Percentiles rank a stretch among this genome's conserved stretches.
These are phyloP conservation scores for Agrochola litura DNA, from an alignment of 2,888 invertebrate genomes.

Conservation along the genomic window DNA sequence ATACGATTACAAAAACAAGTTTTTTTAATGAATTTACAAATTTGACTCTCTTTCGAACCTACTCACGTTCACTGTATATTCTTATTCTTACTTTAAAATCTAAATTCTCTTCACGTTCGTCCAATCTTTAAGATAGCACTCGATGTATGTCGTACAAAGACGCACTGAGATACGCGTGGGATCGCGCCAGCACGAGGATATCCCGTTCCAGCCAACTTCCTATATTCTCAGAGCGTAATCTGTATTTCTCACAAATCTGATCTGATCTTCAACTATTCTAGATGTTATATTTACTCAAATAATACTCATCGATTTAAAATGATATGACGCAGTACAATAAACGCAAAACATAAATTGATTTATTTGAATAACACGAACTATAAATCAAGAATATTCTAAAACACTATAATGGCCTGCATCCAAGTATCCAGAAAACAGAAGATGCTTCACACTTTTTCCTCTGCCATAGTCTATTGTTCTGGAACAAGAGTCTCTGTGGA, in stretches of 20 bases:
- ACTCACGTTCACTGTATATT: conserved; percentile 1
- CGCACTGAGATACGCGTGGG: conserved; percentile 40
- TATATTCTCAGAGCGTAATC: background rate
- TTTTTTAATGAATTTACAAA: background rate
- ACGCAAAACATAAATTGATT: conserved; percentile 23
- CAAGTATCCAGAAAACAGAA: conserved; percentile 83
- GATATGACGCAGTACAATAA: conserved; percentile 9
- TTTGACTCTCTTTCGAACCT: background rate
- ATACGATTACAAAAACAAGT: background rate
- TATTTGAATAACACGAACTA: conserved; percentile 35
- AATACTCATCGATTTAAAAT: background rate
- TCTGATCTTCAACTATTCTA: background rate
- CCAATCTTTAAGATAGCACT: conserved; percentile 21
- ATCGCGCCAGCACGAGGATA: conserved; percentile 7
- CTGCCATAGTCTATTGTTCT: conserved; percentile 83
- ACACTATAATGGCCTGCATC: conserved; percentile 88
- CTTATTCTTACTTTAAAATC: conserved; percentile 12
- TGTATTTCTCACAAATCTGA: background rate
- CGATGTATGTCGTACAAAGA: background rate
- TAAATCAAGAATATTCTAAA: conserved; percentile 76
- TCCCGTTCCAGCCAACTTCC: conserved; percentile 15
- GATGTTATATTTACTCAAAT: conserved; percentile 11
- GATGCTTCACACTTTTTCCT: conserved; percentile 79
- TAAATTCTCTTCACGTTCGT: conserved; percentile 11
- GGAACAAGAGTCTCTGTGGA: conserved; percentile 78